Base-by-base conservation (phyloP, 2,888 invertebrate genomes). In the Seira sanloemensis region DNA sequence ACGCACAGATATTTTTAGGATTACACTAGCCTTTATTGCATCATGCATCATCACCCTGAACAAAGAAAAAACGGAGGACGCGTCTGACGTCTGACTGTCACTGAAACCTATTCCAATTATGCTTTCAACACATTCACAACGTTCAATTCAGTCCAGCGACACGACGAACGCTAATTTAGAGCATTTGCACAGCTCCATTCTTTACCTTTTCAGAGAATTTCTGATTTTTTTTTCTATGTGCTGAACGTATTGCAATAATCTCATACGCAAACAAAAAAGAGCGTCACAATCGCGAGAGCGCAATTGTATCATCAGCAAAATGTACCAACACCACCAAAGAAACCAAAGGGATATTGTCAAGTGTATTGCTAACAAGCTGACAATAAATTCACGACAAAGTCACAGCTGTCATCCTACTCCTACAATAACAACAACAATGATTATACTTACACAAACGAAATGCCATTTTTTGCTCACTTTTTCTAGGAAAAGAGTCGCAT, bases 331-430 rank as follows among this genome's bases (percentile, higher is more conserved):
- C n/a, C 37, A 37, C 12, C 37, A 37, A 12, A 12, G 37, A 12
- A 37, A 37, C 37, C 37, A 37, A 37, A 37, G n/a, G n/a, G n/a
- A n/a, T n/a, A 37, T 37, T 37, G 73, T 78, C 54, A 79, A 73
- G 66, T 72, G 72, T 73, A 54, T 72, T 37, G 5, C 24, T 81
- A 81, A 81, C 75, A 82, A 82, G 82, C 82, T 82, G 76, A 77
- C 76, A 82, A 77, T 82, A 82, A 82, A 82, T 82, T 82, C 82
- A 82, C 69, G 75, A 80, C 80, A 80, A 37, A 80, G 75, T 76
- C 82, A 77, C 82, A 82, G 75, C 82, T 82, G 82, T 82, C 82
- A 69, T 81, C 19, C 65, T 80, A 73, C 62, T 78, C 69, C 19
- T 21, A 21, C 27, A 37, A 68, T 73, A 65, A 75, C 62, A 76